Evolutionary conservation across 2,113 vertebrate species (phyloP).

Genomic region (Oceanodroma tethys): DNA sequence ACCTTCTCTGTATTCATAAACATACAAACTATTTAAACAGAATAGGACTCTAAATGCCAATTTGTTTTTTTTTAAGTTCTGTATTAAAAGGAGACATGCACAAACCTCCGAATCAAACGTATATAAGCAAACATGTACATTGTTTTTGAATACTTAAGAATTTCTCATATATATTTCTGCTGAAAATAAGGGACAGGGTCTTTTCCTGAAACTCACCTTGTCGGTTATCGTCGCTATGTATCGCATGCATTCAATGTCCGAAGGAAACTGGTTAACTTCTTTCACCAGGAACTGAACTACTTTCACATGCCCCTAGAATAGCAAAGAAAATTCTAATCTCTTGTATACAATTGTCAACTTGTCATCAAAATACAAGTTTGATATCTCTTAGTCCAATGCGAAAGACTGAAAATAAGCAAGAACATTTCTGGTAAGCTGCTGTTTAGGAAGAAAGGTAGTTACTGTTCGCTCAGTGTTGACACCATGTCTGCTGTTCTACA

Average conservation of each 20-base stretch:
- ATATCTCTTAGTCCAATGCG: not conserved
- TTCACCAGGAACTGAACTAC: slow-evolving; percentile 98
- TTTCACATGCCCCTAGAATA: slow-evolving; percentile 91
- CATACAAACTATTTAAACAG: not conserved
- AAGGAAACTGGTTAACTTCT: slow-evolving; percentile 97
- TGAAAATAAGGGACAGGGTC: not conserved
- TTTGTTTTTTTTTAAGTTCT: not conserved
- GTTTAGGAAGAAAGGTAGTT: not conserved
- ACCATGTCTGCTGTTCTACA: not conserved
- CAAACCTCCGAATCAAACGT: fast-evolving
- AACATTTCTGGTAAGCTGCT: not conserved
- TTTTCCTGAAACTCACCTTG: slow-evolving; percentile 80
- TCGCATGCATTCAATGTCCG: slow-evolving; percentile 99
- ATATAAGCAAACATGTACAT: not conserved
- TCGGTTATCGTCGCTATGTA: slow-evolving; percentile 98
- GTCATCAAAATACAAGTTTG: not conserved
- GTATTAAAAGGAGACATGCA: not conserved
- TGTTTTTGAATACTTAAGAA: not conserved
- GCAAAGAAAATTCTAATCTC: not conserved
- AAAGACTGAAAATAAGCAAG: not conserved
- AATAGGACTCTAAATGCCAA: not conserved
- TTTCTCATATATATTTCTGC: not conserved
- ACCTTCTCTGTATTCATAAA: not conserved
- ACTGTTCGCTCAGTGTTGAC: not conserved
- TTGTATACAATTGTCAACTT: not conserved